Percentiles rank a stretch among this genome's conserved stretches.
These are phyloP conservation scores for Pangasianodon gigas DNA, from an alignment of 2,113 vertebrate genomes.

Conservation along the genomic window DNA sequence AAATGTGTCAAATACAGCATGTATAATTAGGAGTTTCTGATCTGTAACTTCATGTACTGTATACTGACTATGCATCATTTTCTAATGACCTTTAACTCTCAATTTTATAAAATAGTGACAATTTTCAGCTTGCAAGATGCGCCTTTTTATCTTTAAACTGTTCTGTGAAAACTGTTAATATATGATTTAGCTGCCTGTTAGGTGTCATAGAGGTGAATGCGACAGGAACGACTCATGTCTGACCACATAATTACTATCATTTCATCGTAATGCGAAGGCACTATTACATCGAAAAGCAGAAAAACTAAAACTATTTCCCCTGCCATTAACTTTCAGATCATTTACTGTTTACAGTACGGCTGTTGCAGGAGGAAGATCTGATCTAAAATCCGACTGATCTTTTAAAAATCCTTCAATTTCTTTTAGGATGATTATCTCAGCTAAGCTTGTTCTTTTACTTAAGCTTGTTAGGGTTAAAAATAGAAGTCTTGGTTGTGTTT, in stretches of 20 bases:
- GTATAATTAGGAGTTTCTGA: too few relatives aligned
- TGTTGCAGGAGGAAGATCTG: not conserved
- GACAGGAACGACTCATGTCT: not conserved
- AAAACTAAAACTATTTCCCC: not conserved
- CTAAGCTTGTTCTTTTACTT: not conserved
- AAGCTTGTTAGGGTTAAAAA: not conserved
- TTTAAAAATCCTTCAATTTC: not conserved
- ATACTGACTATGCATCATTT: not conserved
- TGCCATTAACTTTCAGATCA: not conserved
- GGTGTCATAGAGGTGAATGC: not conserved
- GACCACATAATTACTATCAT: not conserved
- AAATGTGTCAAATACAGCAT: not conserved
- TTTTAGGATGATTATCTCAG: not conserved
- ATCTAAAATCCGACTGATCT: not conserved
- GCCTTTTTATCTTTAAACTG: not conserved
- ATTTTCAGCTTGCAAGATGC: not conserved
- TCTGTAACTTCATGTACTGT: not conserved
- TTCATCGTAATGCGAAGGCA: not conserved
- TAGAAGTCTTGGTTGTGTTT: not conserved
- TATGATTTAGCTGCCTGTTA: not conserved
- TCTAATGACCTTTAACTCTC: not conserved
- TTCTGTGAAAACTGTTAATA: not conserved
- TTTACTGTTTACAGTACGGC: not conserved
- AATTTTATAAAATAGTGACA: not conserved
- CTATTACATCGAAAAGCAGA: not conserved